phyloP scores from a whole-genome alignment of 2,888 invertebrate genomes.

The Tridacna crocea region DNA sequence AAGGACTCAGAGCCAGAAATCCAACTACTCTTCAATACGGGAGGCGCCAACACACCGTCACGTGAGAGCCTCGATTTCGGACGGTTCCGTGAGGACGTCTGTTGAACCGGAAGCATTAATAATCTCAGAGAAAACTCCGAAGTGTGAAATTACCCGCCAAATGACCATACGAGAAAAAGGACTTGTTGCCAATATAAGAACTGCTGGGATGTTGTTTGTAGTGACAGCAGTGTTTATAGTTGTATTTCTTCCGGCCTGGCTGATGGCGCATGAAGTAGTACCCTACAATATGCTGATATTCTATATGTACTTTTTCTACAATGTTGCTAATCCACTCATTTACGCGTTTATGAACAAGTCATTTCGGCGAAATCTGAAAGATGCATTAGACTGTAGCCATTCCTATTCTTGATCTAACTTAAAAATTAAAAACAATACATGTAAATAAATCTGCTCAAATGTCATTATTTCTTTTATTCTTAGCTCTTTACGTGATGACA shows the following conservation, averaged over 20 bases:
- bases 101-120: conserved; percentile 31
- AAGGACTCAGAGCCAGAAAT: conserved; percentile 45
- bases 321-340: conserved; percentile 83
- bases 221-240: conserved; percentile 83
- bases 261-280: conserved; percentile 78
- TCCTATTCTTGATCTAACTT: conserved; percentile 11
- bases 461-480: too few relatives aligned
- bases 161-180: conserved; percentile 72
- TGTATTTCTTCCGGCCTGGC: conserved; percentile 82
- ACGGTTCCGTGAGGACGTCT: conserved; percentile 44
- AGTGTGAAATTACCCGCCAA: conserved; percentile 48
- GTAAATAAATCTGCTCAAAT: too few relatives aligned
- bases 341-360: conserved; percentile 84
- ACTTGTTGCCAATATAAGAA: conserved; percentile 80
- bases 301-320: conserved; percentile 83
- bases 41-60: conserved; percentile 23
- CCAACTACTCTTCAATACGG: conserved; percentile 49
- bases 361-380: conserved; percentile 79
- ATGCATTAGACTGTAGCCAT: conserved; percentile 56
- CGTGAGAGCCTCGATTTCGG: conserved; percentile 47
- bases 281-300: conserved; percentile 77
- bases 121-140: conserved; percentile 19
- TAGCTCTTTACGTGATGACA: too few relatives aligned
- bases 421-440: too few relatives aligned
- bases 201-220: conserved; percentile 83